Percentiles rank a stretch among this genome's conserved stretches.
phyloP scores from a whole-genome alignment of 2,888 invertebrate species.

The Orgyia antiqua region DNA sequence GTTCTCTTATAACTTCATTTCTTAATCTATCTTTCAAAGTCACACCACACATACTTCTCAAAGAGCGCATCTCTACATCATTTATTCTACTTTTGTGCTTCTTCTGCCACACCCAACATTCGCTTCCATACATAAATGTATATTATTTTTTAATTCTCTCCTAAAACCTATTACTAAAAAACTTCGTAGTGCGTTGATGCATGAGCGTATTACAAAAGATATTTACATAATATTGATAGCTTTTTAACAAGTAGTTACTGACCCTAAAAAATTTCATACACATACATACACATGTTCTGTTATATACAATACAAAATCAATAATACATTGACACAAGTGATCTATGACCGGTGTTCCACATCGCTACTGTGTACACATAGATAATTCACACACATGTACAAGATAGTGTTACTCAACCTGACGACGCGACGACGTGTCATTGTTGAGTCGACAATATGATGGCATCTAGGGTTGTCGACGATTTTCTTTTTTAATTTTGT shows the following conservation, averaged over 20 bases:
- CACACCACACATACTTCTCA: no score
- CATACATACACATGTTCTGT: constrained; percentile 2
- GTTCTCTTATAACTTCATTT: no score
- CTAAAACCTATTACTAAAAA: no score
- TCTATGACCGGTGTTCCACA: constrained; percentile 10
- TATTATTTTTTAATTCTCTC: no score
- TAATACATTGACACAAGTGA: constrained; percentile 10
- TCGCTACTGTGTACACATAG: constrained; percentile 10
- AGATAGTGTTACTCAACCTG: constrained; percentile 44
- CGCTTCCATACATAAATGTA: no score
- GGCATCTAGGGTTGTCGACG: constrained; percentile 16
- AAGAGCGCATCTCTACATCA: no score
- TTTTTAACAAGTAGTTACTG: background rate
- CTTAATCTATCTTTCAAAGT: no score
- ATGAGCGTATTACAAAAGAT: no score
- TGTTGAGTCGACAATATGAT: constrained; percentile 29
- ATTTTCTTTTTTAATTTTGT: background rate
- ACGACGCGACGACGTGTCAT: constrained; percentile 45
- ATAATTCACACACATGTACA: constrained; percentile 26
- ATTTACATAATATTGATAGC: no score
- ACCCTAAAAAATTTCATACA: constrained; percentile 7
- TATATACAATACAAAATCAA: constrained; percentile 5
- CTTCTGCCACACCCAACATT: no score
- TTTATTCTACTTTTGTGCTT: no score
- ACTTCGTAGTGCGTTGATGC: no score